These are phyloP conservation scores for Psittacus erithacus DNA, from an alignment of 2,113 vertebrate genomes.

Conservation along the genomic window DNA sequence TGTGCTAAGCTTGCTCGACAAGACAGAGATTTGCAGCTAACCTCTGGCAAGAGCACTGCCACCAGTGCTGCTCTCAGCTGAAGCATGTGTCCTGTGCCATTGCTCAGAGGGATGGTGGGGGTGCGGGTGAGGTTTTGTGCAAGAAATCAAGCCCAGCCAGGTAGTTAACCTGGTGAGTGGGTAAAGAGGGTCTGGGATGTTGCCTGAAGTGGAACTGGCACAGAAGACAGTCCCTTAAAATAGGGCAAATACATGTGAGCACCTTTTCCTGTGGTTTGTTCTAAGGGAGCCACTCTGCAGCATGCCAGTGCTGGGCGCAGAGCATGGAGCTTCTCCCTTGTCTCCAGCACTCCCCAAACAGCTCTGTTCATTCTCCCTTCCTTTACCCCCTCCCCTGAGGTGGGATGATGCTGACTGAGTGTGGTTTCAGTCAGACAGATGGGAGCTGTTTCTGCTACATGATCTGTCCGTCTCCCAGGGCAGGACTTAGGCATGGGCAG, in stretches of 20 bases:
- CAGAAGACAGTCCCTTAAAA: neutral
- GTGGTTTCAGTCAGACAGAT: neutral
- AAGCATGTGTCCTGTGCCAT: neutral
- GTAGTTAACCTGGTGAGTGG: neutral
- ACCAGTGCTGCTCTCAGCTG: neutral
- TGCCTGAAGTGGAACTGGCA: neutral
- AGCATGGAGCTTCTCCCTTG: neutral
- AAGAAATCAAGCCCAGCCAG: neutral
- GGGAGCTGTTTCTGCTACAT: neutral
- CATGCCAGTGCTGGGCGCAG: neutral
- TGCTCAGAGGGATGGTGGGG: accelerated
- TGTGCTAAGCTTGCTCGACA: neutral
- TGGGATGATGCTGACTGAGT: neutral
- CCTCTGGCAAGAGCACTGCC: neutral
- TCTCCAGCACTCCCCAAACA: neutral
- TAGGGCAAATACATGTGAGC: neutral
- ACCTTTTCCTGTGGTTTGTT: neutral
- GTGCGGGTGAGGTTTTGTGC: neutral
- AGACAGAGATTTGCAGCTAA: slow-evolving; percentile 28
- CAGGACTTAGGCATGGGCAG: neutral
- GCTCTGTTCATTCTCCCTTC: neutral
- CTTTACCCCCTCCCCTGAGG: neutral
- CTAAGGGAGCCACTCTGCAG: neutral
- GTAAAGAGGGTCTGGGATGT: neutral
- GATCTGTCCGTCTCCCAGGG: neutral